Base-by-base conservation (phyloP, 1,140 invertebrate genomes). In the Lucilia cuprina region DNA sequence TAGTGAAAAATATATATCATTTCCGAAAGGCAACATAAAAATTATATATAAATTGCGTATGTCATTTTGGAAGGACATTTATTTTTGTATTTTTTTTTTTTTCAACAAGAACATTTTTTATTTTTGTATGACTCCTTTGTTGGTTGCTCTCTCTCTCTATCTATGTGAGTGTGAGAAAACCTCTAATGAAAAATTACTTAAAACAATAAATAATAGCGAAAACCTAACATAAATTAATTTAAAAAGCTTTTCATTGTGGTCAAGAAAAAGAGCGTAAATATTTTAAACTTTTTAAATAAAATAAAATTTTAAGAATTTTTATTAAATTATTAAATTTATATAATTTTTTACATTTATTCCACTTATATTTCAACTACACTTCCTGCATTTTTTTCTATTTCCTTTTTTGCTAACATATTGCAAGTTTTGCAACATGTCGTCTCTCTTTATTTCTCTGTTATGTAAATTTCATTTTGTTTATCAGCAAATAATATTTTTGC, bases 141-240 rank as follows among this genome's bases (percentile, higher is more conserved):
- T n/a, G n/a, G n/a, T n/a, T n/a, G n/a, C n/a, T n/a, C n/a, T n/a
- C n/a, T n/a, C n/a, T n/a, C n/a, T n/a, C n/a, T n/a, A 34, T 75
- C 2, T 34, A 0, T 75, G 74, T 34, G 21, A 7, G 9, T 75
- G 74, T 17, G 30, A 41, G 13, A 17, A 41, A 78, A 78, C 25
- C 5, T 78, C 14, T 41, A 78, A 78, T 78, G 75, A 78, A 78
- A 78, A 78, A 47, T 78, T 78, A 78, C 34, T 47, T 78, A n/a
- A 78, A 41, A 70, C 9, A 77, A 41, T 74, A 74, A 74, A 74
- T 74, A 13, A 74, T 30, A 7, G 21, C 21, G 8, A 8, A 41
- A 41, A 41, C 35, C 35, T 41, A 41, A 41, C 35, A 60, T 14
- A 60, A 60, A 60, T 60, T 60, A 60, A 60, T 60, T 60, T 60